phyloP scores from a whole-genome alignment of 2,888 invertebrate species.

The Plebejus anna region DNA sequence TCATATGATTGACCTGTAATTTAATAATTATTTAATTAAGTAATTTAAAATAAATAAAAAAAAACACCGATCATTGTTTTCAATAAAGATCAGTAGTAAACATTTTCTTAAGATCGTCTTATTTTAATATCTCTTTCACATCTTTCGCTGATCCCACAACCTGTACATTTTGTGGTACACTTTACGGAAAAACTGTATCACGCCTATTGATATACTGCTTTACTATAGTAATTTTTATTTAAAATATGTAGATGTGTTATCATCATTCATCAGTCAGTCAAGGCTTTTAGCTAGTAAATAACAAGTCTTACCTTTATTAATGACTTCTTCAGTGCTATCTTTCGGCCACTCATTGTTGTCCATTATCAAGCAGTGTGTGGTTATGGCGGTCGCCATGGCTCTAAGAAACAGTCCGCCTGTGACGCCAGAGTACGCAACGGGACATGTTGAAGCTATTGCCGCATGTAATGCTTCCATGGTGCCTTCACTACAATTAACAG shows the following conservation, averaged over 20 bases:
- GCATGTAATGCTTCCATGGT: slow-evolving; percentile 41
- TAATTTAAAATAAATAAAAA: neutral
- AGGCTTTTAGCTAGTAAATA: no score
- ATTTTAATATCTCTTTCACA: no score
- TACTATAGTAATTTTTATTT: no score
- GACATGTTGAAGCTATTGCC: slow-evolving; percentile 47
- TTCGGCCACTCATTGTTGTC: slow-evolving; percentile 71
- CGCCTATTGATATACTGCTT: no score
- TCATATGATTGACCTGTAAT: slow-evolving; percentile 55
- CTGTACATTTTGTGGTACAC: no score
- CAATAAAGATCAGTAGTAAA: neutral
- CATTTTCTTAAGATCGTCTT: neutral
- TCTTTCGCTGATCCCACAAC: no score
- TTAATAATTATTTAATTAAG: neutral
- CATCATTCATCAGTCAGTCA: no score
- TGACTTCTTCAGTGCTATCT: slow-evolving; percentile 53
- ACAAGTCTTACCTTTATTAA: slow-evolving; percentile 35
- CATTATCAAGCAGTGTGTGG: slow-evolving; percentile 76
- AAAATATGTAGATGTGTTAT: no score
- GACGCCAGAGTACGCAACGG: slow-evolving; percentile 48
- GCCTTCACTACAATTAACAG: slow-evolving; percentile 37
- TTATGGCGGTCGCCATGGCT: slow-evolving; percentile 77
- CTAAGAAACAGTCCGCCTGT: slow-evolving; percentile 70
- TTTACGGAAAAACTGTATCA: no score
- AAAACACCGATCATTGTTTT: neutral